phyloP scores from a whole-genome alignment of 2,888 invertebrate genomes.

The Drosophila emarginata region DNA sequence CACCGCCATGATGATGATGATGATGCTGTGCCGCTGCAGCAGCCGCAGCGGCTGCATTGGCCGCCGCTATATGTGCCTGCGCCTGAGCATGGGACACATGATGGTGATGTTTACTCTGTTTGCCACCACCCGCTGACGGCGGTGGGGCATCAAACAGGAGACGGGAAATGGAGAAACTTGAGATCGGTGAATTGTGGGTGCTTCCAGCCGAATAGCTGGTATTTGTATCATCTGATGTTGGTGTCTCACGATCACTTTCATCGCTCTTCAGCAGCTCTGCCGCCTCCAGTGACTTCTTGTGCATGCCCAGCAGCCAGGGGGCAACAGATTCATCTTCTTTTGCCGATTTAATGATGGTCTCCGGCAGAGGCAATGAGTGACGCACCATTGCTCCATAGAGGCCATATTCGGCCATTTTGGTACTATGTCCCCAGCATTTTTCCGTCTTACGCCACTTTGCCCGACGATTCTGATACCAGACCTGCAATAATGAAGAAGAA shows the following conservation, averaged over 20 bases:
- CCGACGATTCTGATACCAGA: constrained; percentile 96
- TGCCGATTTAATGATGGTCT: constrained; percentile 98
- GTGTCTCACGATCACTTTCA: constrained; percentile 87
- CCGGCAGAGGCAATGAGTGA: constrained; percentile 98
- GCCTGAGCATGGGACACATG: constrained; percentile 53
- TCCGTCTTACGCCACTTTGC: constrained; percentile 99
- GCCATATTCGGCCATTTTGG: constrained; percentile 99
- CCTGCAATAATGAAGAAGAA: constrained; percentile 85
- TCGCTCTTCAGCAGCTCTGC: constrained; percentile 96
- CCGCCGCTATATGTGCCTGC: constrained; percentile 62
- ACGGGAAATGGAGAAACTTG: constrained; percentile 82
- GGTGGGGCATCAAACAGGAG: constrained; percentile 80
- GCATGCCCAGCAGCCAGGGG: constrained; percentile 98
- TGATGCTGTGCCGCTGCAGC: constrained; percentile 48
- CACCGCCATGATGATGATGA: constrained; percentile 26
- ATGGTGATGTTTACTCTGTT: constrained; percentile 54
- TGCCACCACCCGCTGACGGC: constrained; percentile 46
- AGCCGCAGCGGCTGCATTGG: constrained; percentile 50
- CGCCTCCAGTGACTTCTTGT: constrained; percentile 98
- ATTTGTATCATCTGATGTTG: constrained; percentile 85
- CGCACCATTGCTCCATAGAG: constrained; percentile 99
- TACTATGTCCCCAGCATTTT: constrained; percentile 99
- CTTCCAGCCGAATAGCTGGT: constrained; percentile 83
- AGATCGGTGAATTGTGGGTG: constrained; percentile 82
- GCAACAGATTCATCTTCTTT: constrained; percentile 98